Base-by-base conservation (phyloP, 2,888 invertebrate genomes). In the Fabriciana adippe region DNA sequence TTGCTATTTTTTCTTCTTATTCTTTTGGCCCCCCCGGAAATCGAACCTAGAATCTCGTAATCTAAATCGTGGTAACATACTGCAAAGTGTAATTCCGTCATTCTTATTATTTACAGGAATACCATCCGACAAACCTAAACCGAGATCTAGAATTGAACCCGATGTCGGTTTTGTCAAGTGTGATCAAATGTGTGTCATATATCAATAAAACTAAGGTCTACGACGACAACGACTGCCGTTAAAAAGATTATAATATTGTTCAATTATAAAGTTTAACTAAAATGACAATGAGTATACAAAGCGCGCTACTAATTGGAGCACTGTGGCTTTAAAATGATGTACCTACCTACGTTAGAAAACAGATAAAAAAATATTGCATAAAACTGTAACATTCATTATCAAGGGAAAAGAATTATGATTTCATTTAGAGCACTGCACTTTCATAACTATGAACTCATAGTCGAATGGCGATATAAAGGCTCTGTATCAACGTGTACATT, bases 371-470 rank as follows among this genome's bases (percentile, higher is more conserved):
- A 53, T 55, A 45, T 45, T 16, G 16, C 41, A 41, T 62, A 51
- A 55, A 55, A 51, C 26, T 16, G 26, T n/a, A 59, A 26, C 11
- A 48, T 55, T 45, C 47, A 41, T 56, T 55, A 63, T 55, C 26
- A 50, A 48, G 15, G 21, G 18, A 54, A 41, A 63, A 64, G 18
- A 64, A 41, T 64, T 60, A 60, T 59, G 15, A 59, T 55, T 63
- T 54, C 18, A 55, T 45, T 41, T 26, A 62, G 31, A 63, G 51
- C 57, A 21, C 13, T 55, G 61, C 53, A 57, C n/a, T 54, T 63
- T 47, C 64, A 59, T 67, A 64, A 53, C 53, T 59, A 26, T 54
- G 47, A 13, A 4, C 54, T 60, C 31, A 21, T 16, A 48, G 35
- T 35, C 51, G 50, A 59, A 45, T 54, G 59, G 13, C 21, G 41